Conservation (phyloP, 2,113 vertebrate species). For the Progne subis region DNA sequence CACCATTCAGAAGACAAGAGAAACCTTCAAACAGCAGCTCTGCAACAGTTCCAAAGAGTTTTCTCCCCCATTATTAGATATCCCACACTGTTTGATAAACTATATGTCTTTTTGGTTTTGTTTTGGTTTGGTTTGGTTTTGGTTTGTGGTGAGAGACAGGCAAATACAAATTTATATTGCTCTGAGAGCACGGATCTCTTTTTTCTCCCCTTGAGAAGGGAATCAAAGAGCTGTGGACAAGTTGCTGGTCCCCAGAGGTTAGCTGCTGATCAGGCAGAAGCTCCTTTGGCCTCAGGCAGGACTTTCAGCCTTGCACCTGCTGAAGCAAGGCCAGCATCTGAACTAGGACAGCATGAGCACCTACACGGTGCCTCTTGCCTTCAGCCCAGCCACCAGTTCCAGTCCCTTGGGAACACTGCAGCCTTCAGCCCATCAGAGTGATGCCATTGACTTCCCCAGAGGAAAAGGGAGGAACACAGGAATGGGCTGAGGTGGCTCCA, state of each 20-base stretch:
- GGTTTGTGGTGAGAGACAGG: not conserved
- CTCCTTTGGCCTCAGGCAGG: not conserved
- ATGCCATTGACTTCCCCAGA: not conserved
- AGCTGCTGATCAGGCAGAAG: not conserved
- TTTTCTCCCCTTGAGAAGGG: not conserved
- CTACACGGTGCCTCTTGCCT: not conserved
- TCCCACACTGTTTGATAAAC: not conserved
- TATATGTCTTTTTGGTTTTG: no score
- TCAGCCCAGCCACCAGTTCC: not conserved
- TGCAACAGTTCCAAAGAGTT: not conserved
- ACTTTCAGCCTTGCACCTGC: not conserved
- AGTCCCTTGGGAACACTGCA: not conserved
- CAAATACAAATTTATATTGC: not conserved
- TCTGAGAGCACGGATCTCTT: not conserved
- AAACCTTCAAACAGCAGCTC: not conserved
- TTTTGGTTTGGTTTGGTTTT: not conserved
- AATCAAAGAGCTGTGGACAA: not conserved
- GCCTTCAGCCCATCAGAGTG: not conserved
- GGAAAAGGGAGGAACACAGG: not conserved
- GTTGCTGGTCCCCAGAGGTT: not conserved
- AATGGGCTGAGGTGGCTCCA: not conserved
- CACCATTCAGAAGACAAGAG: not conserved
- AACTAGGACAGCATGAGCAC: fast-evolving
- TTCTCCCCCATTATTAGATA: not conserved
- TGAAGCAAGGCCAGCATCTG: not conserved